Conservation (phyloP, 2,113 vertebrate genomes). For the human (Homo sapiens) region GRCh38 chr3:5463001-5463500, state of each 20-base stretch:
- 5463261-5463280: neutral
- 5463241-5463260: neutral
- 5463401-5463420: neutral
- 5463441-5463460: neutral
- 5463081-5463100: neutral
- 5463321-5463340: neutral
- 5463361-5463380: neutral
- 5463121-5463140: neutral
- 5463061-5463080: no score
- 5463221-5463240: neutral
- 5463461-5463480: neutral
- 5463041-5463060: neutral
- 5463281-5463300: neutral
- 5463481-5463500: conserved; percentile 12
- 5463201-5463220: neutral
- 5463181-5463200: neutral
- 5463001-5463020: neutral
- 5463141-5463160: neutral
- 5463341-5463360: neutral
- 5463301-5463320: neutral
- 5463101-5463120: neutral
- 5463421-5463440: neutral
- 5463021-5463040: neutral
- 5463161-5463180: neutral
- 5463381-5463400: neutral